phyloP scores from a whole-genome alignment of 2,113 vertebrate species.

The Todiramphus saurophagus region DNA sequence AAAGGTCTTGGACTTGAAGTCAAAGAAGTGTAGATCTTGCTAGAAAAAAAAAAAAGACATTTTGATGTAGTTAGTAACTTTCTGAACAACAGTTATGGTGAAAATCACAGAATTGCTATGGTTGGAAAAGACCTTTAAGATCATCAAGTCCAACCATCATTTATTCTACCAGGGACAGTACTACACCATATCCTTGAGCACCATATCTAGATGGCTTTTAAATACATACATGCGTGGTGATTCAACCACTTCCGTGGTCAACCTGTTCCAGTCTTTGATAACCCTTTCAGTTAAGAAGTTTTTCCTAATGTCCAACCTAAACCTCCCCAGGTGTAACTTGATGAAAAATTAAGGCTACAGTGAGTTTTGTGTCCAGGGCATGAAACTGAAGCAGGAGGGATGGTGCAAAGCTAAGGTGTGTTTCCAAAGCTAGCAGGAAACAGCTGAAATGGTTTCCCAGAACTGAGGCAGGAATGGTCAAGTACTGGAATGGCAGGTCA shows the following conservation, averaged over 20 bases:
- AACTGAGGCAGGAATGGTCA: neutral
- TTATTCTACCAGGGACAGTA: too few species aligned
- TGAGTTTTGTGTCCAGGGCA: neutral
- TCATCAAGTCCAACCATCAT: too few species aligned
- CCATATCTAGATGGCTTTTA: too few species aligned
- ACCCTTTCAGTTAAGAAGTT: too few species aligned
- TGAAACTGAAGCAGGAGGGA: neutral
- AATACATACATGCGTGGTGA: too few species aligned
- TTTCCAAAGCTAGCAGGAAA: neutral
- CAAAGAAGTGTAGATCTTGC: neutral
- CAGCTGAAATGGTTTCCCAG: neutral
- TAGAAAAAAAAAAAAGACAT: neutral
- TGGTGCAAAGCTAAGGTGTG: neutral
- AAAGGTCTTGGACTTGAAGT: neutral
- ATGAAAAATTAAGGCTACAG: neutral
- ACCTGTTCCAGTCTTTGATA: too few species aligned
- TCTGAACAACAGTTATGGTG: neutral
- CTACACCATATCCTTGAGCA: too few species aligned
- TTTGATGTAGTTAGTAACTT: neutral
- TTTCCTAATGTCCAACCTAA: too few species aligned
- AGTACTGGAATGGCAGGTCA: neutral
- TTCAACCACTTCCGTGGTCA: too few species aligned
- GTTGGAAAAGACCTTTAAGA: too few species aligned
- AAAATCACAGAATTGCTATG: neutral
- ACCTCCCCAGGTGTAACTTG: too few species aligned